A percentile compares a stretch with the other conserved stretches of the same genome.
Evolutionary conservation across 2,113 vertebrate genomes (phyloP).

Genomic region (Zosterops hypoxanthus): DNA sequence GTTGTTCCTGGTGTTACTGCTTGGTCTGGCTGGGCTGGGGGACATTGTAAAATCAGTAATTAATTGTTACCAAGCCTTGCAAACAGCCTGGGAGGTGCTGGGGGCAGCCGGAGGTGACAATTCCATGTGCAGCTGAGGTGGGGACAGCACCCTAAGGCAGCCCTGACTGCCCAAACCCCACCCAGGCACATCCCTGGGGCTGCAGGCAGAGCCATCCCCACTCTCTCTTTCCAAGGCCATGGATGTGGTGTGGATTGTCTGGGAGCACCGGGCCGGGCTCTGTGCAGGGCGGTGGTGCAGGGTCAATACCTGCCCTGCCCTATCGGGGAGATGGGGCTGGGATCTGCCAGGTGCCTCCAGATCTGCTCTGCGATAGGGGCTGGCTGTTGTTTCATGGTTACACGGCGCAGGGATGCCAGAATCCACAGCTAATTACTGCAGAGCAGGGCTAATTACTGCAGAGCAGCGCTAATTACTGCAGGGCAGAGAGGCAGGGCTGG

Average conservation of each 20-base stretch:
- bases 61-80: not conserved
- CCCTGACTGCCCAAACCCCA: not conserved
- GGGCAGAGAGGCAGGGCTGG: not conserved
- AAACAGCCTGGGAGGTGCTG: not conserved
- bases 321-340: fast-evolving
- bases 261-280: not conserved
- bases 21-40: not conserved
- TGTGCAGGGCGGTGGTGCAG: fast-evolving
- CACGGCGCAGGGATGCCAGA: not conserved
- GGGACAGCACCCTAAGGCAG: not conserved
- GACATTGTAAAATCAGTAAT: not conserved
- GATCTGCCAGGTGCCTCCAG: not conserved
- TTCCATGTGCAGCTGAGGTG: fast-evolving
- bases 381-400: not conserved
- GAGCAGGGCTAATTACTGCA: not conserved
- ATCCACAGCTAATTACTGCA: not conserved
- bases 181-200: not conserved
- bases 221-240: not conserved
- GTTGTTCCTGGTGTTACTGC: not conserved
- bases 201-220: not conserved
- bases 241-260: not conserved
- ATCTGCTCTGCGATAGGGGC: not conserved
- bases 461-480: not conserved
- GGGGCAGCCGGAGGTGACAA: not conserved
- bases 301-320: not conserved